phyloP scores from a whole-genome alignment of 2,797 vertebrate species.

The Protonibea diacanthus region DNA sequence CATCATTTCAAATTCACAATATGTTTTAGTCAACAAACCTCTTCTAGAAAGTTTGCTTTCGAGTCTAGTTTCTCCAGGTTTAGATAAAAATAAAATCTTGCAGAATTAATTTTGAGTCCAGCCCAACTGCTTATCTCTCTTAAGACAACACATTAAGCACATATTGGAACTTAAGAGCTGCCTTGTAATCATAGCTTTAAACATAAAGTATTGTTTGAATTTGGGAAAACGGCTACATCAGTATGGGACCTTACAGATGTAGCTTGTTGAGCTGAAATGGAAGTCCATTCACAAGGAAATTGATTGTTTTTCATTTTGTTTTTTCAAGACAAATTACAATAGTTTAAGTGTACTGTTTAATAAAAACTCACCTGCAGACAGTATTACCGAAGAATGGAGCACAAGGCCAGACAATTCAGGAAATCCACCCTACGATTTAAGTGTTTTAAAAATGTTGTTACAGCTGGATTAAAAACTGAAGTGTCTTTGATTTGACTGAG shows the following conservation, averaged over 20 bases:
- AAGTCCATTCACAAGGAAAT: slow-evolving; percentile 1
- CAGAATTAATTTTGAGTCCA: too few relatives aligned
- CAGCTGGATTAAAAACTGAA: slow-evolving; percentile 39
- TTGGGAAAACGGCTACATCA: neutral
- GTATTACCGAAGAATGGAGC: neutral
- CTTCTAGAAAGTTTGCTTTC: too few relatives aligned
- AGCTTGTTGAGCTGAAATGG: neutral
- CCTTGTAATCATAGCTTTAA: neutral
- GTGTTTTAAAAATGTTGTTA: slow-evolving; percentile 15
- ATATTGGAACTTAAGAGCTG: neutral
- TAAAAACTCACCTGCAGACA: neutral
- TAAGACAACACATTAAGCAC: neutral
- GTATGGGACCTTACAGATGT: neutral
- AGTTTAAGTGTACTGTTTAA: neutral
- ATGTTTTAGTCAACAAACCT: too few relatives aligned
- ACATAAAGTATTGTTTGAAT: neutral
- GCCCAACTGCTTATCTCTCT: neutral
- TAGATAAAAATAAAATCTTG: neutral
- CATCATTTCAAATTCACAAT: neutral
- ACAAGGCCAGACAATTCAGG: neutral
- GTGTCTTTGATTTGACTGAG: slow-evolving; percentile 21
- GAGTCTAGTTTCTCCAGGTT: neutral
- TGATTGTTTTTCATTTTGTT: neutral
- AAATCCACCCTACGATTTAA: slow-evolving; percentile 1
- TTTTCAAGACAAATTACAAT: neutral